Evolutionary conservation across 2,888 invertebrate genomes (phyloP), one percentile per base, ranked within the genome.

Genomic region (Prionchulus punctatus): DNA sequence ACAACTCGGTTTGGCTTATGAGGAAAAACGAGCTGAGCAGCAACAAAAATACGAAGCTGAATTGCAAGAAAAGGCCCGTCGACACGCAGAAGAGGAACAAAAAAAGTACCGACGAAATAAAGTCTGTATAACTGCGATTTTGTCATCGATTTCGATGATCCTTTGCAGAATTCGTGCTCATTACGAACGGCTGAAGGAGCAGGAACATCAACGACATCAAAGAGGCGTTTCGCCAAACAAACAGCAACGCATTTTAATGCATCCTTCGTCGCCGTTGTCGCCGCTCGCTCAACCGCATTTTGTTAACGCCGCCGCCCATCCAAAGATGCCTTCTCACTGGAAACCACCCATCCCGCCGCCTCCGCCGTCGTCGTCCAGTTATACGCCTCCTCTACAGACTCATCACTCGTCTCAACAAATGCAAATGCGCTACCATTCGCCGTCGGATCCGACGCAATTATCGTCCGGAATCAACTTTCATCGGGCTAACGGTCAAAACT

Each of bases 101-200:
- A 36, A 36, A 18, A 36, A 36, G 7, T 36, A 36, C 36, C 12
- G 18, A 18, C 36, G 36, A 36, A 7, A 36, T 7, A 36, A 36
- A 18, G n/a, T n/a, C n/a, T n/a, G n/a, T n/a, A n/a, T n/a, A n/a
- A n/a, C n/a, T n/a, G n/a, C n/a, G n/a, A n/a, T n/a, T n/a, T n/a
- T n/a, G n/a, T n/a, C n/a, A n/a, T n/a, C n/a, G n/a, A n/a, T n/a
- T n/a, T n/a, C n/a, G n/a, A n/a, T n/a, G n/a, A 7, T 12, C 12
- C 18, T 36, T 7, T 50, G 36, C 36, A 59, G 45, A 55, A 52
- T 55, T 18, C 58, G 36, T 69, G 68, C 69, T 56, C 67, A 67
- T 55, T 61, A 68, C 60, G 65, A 60, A 58, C 66, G 51, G 60
- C 66, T 50, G 27, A 50, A 63, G 30, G 64, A 73, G 30, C 57